A percentile compares a stretch with the other conserved stretches of the same genome.
phyloP scores from a whole-genome alignment of 1,140 invertebrate species.

The Cotesia vestalis region DNA sequence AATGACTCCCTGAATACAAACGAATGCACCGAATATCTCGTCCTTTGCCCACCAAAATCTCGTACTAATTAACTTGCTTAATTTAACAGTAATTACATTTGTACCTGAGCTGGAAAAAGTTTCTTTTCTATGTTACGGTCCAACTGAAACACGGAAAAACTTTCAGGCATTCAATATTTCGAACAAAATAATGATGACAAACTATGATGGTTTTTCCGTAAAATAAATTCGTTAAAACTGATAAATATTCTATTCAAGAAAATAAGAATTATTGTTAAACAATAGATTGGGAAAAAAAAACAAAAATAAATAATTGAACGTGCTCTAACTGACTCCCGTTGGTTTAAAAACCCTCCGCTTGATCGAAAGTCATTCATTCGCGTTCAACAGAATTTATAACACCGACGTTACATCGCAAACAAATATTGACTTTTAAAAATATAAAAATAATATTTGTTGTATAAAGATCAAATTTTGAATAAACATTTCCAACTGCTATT shows the following conservation, averaged over 20 bases:
- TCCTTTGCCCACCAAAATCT: neutral
- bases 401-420: neutral
- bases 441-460: too few species aligned
- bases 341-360: neutral
- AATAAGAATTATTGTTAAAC: neutral
- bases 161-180: too few species aligned
- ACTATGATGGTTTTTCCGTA: too few species aligned
- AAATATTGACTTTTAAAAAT: too few species aligned
- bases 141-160: too few species aligned
- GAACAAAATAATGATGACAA: too few species aligned
- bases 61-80: neutral
- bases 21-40: neutral
- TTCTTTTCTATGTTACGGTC: too few species aligned
- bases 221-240: too few species aligned
- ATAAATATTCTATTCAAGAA: too few species aligned
- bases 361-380: neutral
- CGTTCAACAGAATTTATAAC: neutral
- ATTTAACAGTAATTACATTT: too few species aligned
- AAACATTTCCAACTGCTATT: neutral
- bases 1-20: constrained; percentile 19
- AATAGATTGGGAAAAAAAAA: constrained; percentile 1
- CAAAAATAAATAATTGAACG: constrained; percentile 11
- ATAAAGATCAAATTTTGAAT: too few species aligned
- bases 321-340: neutral
- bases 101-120: too few species aligned